These are phyloP conservation scores for Addax nasomaculatus DNA, from an alignment of 2,113 vertebrate species.

Conservation along the genomic window DNA sequence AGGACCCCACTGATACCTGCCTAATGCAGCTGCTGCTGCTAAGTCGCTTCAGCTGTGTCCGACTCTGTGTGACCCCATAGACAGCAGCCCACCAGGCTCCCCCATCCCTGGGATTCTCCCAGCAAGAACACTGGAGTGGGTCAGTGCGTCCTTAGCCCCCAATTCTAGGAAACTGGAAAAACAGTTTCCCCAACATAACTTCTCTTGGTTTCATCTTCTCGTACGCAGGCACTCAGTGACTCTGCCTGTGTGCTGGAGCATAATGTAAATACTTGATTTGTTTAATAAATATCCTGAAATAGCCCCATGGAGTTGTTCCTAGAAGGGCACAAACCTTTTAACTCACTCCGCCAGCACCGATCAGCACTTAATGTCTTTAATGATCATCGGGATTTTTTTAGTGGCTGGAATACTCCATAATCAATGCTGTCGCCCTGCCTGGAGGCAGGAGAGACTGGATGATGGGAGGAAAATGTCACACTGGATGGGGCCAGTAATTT, in stretches of 20 bases:
- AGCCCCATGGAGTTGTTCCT: slow-evolving; percentile 62
- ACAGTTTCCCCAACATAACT: neutral
- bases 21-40: neutral
- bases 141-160: neutral
- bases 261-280: slow-evolving; percentile 65
- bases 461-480: slow-evolving; percentile 51
- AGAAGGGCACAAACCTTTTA: slow-evolving; percentile 64
- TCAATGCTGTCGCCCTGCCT: slow-evolving; percentile 65
- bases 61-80: too few relatives aligned
- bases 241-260: slow-evolving; percentile 26
- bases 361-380: slow-evolving; percentile 67
- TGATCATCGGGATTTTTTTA: slow-evolving; percentile 53
- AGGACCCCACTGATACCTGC: neutral
- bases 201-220: neutral
- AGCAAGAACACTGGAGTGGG: neutral
- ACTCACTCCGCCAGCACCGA: slow-evolving; percentile 63
- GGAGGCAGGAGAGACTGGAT: slow-evolving; percentile 49
- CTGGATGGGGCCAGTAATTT: slow-evolving; percentile 40
- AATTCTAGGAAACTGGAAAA: neutral
- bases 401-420: slow-evolving; percentile 44
- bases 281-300: slow-evolving; percentile 69
- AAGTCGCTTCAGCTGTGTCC: too few relatives aligned
- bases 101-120: too few relatives aligned
- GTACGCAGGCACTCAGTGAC: neutral
- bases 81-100: too few relatives aligned